These are phyloP conservation scores for Psittacula cyanocephala DNA, from an alignment of 2,113 vertebrate species.

Conservation along the genomic window DNA sequence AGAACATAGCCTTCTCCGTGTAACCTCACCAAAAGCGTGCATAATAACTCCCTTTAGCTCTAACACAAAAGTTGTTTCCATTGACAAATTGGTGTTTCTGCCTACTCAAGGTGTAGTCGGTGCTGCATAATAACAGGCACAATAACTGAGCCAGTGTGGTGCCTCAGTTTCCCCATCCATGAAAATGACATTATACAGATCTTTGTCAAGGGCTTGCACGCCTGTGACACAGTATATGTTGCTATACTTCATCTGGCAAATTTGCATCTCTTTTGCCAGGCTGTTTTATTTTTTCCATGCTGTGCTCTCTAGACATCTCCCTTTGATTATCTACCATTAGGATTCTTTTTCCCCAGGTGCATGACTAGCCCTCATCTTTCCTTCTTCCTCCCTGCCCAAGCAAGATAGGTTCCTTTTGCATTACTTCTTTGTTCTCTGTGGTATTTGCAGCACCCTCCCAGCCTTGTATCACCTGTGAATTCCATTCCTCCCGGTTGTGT, in stretches of 20 bases:
- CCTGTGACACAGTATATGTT: neutral
- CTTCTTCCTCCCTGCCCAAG: conserved; percentile 10
- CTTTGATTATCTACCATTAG: neutral
- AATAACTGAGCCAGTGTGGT: neutral
- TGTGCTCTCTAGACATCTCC: neutral
- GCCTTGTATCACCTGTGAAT: conserved; percentile 62
- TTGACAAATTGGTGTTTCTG: neutral
- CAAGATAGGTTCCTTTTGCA: conserved; percentile 34
- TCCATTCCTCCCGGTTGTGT: conserved; percentile 54
- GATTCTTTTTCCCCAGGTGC: neutral
- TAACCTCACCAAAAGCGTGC: neutral
- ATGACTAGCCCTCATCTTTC: neutral
- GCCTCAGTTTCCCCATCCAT: neutral
- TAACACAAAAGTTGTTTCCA: neutral
- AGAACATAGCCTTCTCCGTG: neutral
- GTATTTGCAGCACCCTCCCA: conserved; percentile 58
- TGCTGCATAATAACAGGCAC: neutral
- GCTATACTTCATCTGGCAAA: neutral
- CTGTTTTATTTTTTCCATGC: neutral
- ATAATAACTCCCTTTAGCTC: neutral
- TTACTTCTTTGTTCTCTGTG: conserved; percentile 59
- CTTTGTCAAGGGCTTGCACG: neutral
- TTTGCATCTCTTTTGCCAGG: neutral
- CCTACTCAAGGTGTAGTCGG: neutral
- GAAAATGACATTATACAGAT: neutral